Evolutionary conservation across 2,888 invertebrate genomes (phyloP).

Genomic region (Brenthis hecate): DNA sequence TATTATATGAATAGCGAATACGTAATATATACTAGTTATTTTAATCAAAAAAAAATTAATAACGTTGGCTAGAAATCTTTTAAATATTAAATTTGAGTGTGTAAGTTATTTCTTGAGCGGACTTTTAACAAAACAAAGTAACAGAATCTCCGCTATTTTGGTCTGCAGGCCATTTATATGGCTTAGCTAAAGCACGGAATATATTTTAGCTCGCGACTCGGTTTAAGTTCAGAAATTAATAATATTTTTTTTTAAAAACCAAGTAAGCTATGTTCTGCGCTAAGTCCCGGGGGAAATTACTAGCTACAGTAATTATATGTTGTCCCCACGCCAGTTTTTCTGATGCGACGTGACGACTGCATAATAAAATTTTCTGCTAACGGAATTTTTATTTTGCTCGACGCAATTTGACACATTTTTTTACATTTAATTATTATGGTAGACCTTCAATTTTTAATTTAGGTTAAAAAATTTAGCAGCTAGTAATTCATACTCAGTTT

Average conservation of each 20-base stretch:
- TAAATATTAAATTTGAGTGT: conserved; percentile 28
- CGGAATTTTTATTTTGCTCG: conserved; percentile 16
- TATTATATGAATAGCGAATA: too few species aligned
- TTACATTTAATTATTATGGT: conserved; percentile 5
- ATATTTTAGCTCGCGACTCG: conserved; percentile 37
- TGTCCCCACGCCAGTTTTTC: conserved; percentile 50
- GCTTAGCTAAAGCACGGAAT: conserved; percentile 34
- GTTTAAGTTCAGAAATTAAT: conserved; percentile 44
- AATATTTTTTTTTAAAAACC: conserved; percentile 41
- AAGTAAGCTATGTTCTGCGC: conserved; percentile 40
- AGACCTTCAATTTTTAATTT: not conserved
- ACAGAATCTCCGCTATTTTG: conserved; percentile 28
- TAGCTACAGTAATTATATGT: conserved; percentile 64
- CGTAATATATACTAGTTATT: not conserved
- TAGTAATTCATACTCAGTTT: too few species aligned
- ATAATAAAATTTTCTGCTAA: conserved; percentile 42
- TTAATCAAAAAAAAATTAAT: not conserved
- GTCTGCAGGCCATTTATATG: conserved; percentile 34
- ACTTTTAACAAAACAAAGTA: conserved; percentile 29
- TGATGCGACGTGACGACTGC: conserved; percentile 41
- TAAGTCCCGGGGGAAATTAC: conserved; percentile 67
- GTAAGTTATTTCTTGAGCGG: conserved; percentile 25
- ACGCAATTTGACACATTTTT: not conserved
- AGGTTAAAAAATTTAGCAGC: not conserved
- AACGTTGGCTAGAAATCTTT: conserved; percentile 14